Conservation (phyloP, 2,797 vertebrate genomes). For the Schizothorax lantsangensis region DNA sequence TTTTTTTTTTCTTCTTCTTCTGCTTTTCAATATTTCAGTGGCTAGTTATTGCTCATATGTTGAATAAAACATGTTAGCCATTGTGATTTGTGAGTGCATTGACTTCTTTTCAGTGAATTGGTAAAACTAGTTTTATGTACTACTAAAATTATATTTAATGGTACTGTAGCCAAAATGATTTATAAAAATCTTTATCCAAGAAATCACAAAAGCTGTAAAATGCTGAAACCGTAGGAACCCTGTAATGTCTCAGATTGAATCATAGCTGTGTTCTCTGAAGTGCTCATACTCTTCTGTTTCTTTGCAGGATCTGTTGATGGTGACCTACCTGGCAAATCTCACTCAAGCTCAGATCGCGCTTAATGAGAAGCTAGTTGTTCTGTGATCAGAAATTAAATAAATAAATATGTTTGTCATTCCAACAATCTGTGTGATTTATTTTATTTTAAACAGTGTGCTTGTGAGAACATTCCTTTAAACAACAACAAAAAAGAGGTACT, state of each 20-base stretch:
- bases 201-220: background rate
- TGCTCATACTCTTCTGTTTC: slow-evolving; percentile 16
- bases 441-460: background rate
- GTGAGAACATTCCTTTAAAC: background rate
- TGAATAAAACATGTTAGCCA: background rate
- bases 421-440: background rate
- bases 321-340: slow-evolving; percentile 97
- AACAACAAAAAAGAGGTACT: background rate
- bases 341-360: slow-evolving; percentile 98
- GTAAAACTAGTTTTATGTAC: background rate
- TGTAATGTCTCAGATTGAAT: background rate
- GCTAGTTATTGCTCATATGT: background rate
- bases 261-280: background rate
- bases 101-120: background rate
- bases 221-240: background rate
- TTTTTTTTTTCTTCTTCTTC: too few relatives aligned
- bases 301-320: slow-evolving; percentile 95
- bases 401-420: slow-evolving; percentile 47
- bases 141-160: background rate
- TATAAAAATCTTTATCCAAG: background rate
- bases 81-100: background rate
- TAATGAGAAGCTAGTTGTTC: slow-evolving; percentile 93
- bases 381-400: slow-evolving; percentile 67
- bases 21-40: background rate
- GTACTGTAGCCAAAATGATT: background rate